phyloP scores from a whole-genome alignment of 2,888 invertebrate species.

The Neoascia interrupta region DNA sequence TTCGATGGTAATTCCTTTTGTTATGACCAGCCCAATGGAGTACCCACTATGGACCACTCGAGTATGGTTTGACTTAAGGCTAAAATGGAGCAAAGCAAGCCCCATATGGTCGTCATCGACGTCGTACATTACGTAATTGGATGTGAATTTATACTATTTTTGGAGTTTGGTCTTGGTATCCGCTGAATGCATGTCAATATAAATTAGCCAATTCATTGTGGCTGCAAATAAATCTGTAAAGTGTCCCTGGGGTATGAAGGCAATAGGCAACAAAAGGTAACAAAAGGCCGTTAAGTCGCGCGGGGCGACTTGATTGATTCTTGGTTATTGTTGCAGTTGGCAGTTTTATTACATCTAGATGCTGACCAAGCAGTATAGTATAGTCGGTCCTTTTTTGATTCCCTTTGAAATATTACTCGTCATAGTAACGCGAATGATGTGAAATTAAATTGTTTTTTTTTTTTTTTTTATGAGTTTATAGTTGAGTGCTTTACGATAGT shows the following conservation, averaged over 20 bases:
- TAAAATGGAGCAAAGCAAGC: too few species aligned
- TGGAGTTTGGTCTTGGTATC: slow-evolving; percentile 19
- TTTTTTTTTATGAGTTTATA: too few species aligned
- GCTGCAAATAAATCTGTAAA: slow-evolving; percentile 51
- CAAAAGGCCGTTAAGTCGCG: background rate
- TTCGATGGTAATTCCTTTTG: slow-evolving; percentile 12
- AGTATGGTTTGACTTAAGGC: slow-evolving; percentile 11
- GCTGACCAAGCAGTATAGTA: slow-evolving; percentile 9
- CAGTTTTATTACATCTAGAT: slow-evolving; percentile 63
- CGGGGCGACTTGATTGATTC: slow-evolving; percentile 53
- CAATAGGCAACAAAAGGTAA: slow-evolving; percentile 49
- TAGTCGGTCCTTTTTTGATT: slow-evolving; percentile 51
- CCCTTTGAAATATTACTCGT: slow-evolving; percentile 40
- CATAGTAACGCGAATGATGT: background rate
- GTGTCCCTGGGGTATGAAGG: slow-evolving; percentile 65
- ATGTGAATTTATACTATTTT: slow-evolving; percentile 51
- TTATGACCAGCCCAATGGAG: slow-evolving; percentile 19
- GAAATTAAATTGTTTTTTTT: too few species aligned
- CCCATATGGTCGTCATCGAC: slow-evolving; percentile 47
- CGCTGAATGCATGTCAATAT: slow-evolving; percentile 12
- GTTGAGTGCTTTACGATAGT: too few species aligned
- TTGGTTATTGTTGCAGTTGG: slow-evolving; percentile 51
- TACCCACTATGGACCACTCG: slow-evolving; percentile 8
- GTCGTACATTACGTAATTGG: slow-evolving; percentile 31
- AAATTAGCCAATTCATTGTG: slow-evolving; percentile 62